A percentile compares a stretch with the other conserved stretches of the same genome.
phyloP scores from a whole-genome alignment of 2,113 vertebrate species.

The Colinus virginianus region DNA sequence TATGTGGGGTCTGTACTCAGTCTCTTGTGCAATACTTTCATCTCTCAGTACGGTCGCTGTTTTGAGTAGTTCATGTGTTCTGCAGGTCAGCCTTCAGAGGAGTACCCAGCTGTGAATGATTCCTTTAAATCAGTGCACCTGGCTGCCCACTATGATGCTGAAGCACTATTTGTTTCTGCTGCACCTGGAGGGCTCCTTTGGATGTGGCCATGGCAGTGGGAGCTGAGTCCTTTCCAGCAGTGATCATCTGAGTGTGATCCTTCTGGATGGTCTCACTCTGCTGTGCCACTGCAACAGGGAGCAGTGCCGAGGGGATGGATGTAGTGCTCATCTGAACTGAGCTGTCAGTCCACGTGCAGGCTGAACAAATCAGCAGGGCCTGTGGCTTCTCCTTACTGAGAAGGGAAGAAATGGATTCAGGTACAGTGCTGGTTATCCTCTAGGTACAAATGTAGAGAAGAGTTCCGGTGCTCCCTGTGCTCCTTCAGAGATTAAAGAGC shows the following conservation, averaged over 20 bases:
- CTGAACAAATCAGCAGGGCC: background rate
- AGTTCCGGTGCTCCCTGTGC: background rate
- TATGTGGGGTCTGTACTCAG: background rate
- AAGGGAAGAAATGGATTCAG: background rate
- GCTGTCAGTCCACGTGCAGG: rapidly evolving
- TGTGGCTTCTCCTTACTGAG: background rate
- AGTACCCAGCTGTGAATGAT: background rate
- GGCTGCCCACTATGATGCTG: rapidly evolving
- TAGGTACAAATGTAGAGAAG: background rate
- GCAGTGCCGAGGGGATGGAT: background rate
- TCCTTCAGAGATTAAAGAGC: background rate
- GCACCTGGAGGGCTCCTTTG: background rate
- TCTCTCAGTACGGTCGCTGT: rapidly evolving
- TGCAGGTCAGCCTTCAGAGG: background rate
- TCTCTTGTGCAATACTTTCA: rapidly evolving
- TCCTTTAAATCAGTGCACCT: rapidly evolving
- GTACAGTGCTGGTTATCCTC: background rate
- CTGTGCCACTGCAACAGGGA: rapidly evolving
- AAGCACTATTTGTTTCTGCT: background rate
- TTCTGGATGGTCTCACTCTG: background rate
- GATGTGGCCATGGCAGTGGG: rapidly evolving
- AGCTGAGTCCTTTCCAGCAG: background rate
- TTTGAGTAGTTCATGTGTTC: rapidly evolving
- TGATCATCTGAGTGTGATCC: background rate
- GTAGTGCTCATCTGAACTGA: background rate